A percentile compares a stretch with the other conserved stretches of the same genome.
Conservation (phyloP, 1,140 invertebrate genomes). For the Rhynchophorus ferrugineus region DNA sequence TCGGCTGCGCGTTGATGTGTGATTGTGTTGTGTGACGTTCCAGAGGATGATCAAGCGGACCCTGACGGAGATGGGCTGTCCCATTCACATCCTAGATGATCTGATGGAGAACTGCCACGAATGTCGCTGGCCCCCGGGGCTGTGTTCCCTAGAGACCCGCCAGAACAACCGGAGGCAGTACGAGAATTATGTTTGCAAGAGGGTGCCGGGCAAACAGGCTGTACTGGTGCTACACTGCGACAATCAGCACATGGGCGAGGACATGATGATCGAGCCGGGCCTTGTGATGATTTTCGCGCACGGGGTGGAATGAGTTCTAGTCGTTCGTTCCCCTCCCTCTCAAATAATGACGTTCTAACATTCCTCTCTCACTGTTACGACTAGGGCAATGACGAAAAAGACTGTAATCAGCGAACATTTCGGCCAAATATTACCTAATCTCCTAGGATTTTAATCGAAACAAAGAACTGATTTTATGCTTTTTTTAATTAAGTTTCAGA, state of each 20-base stretch:
- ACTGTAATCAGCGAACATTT: neutral
- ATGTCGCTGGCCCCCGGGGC: slow-evolving; percentile 83
- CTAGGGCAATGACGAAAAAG: neutral
- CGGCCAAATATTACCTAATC: neutral
- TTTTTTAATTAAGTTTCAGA: neutral
- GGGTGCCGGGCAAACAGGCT: slow-evolving; percentile 91
- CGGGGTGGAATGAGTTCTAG: slow-evolving; percentile 73
- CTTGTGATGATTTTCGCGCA: slow-evolving; percentile 98
- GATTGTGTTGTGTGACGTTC: slow-evolving; percentile 23
- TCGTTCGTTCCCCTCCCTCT: neutral
- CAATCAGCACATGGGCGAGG: slow-evolving; percentile 89
- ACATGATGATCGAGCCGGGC: slow-evolving; percentile 94
- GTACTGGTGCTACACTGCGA: slow-evolving; percentile 91
- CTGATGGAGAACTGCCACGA: slow-evolving; percentile 97
- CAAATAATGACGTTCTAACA: neutral
- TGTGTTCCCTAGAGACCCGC: slow-evolving; percentile 87
- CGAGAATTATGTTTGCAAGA: slow-evolving; percentile 88
- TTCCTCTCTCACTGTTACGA: neutral
- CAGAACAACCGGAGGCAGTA: slow-evolving; percentile 87
- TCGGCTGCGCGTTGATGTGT: neutral
- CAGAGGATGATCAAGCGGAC: slow-evolving; percentile 88
- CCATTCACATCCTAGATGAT: slow-evolving; percentile 84
- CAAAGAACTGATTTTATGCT: neutral
- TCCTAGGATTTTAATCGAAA: neutral
- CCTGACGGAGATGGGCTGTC: slow-evolving; percentile 86